Conservation (phyloP, 2,888 invertebrate genomes). For the Ormyrus rosae region DNA sequence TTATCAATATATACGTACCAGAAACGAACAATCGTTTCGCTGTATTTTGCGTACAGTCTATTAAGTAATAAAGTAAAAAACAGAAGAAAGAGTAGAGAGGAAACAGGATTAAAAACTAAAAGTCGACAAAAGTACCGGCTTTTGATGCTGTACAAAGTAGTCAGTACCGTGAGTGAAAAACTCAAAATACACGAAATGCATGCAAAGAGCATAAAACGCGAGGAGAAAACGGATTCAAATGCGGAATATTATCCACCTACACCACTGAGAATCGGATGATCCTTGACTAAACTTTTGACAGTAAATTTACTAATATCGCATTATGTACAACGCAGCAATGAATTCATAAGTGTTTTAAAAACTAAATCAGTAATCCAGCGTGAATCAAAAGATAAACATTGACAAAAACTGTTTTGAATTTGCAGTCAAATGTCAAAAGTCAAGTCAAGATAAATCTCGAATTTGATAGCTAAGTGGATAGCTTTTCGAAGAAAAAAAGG, state of each 20-base stretch:
- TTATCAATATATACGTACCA: slow-evolving; percentile 42
- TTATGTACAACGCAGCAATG: too few species aligned
- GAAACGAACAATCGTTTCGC: slow-evolving; percentile 28
- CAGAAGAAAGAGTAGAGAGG: slow-evolving; percentile 13
- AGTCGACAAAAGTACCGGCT: slow-evolving; percentile 24
- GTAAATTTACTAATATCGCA: too few species aligned
- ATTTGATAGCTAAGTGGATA: slow-evolving; percentile 5
- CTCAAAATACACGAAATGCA: slow-evolving; percentile 30
- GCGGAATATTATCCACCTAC: slow-evolving; percentile 2
- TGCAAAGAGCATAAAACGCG: slow-evolving; percentile 1
- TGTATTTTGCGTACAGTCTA: slow-evolving; percentile 45
- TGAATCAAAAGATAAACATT: not conserved
- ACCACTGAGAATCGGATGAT: not conserved
- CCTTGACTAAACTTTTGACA: slow-evolving; percentile 41
- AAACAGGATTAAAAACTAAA: slow-evolving; percentile 41
- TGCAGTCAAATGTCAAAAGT: slow-evolving; percentile 24
- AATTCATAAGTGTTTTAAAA: too few species aligned
- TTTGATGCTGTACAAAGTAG: slow-evolving; percentile 41
- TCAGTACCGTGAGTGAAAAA: slow-evolving; percentile 45
- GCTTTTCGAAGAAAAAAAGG: not conserved
- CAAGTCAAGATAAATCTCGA: slow-evolving; percentile 21
- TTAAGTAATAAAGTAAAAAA: slow-evolving; percentile 53
- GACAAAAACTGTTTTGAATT: not conserved
- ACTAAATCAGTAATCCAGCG: too few species aligned
- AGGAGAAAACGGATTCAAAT: slow-evolving; percentile 13